phyloP scores from a whole-genome alignment of 2,888 invertebrate species.

The Ophioninae sp. region DNA sequence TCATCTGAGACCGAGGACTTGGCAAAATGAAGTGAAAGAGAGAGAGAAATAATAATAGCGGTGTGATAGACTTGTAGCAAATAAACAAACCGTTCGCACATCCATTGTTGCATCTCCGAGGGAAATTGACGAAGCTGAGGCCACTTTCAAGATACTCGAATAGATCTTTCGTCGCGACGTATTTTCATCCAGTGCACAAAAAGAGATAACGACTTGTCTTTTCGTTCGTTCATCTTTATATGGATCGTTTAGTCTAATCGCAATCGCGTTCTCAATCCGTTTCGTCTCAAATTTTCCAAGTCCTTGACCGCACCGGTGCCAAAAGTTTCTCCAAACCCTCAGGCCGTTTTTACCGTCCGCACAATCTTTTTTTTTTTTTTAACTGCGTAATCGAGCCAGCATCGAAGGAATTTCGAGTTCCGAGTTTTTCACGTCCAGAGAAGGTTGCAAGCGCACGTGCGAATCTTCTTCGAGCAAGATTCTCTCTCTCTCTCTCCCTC shows the following conservation, averaged over 20 bases:
- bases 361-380: conserved; percentile 21
- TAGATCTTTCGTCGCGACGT: conserved; percentile 30
- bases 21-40: background rate
- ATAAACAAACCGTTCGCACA: conserved; percentile 47
- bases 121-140: conserved; percentile 40
- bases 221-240: conserved; percentile 23
- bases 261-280: conserved; percentile 46
- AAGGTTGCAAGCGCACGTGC: conserved; percentile 1
- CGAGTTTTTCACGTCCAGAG: conserved; percentile 23
- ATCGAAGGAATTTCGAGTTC: conserved; percentile 30
- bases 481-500: conserved; percentile 9
- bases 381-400: conserved; percentile 14
- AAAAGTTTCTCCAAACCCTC: conserved; percentile 39
- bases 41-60: background rate
- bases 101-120: conserved; percentile 26
- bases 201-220: conserved; percentile 31
- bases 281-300: conserved; percentile 63
- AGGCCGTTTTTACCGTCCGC: conserved; percentile 26
- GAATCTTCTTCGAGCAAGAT: conserved; percentile 21
- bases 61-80: conserved; percentile 7
- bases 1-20: conserved; percentile 25
- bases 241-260: conserved; percentile 40
- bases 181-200: conserved; percentile 26
- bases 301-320: conserved; percentile 60
- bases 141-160: conserved; percentile 2